Evolutionary conservation across 2,113 vertebrate species (phyloP).

Genomic region (Leuciscus idus): DNA sequence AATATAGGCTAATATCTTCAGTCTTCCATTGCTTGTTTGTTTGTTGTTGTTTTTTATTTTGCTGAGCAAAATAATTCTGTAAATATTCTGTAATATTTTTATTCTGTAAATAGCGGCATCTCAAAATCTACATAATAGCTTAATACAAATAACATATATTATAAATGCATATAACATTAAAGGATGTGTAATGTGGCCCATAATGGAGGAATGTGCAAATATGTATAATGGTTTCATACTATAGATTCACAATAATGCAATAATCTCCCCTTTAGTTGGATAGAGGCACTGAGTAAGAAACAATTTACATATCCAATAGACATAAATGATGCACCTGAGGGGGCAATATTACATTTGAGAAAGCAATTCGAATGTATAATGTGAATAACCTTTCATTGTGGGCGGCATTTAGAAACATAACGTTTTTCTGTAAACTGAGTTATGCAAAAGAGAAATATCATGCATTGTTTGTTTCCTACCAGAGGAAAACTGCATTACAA

Average conservation of each 20-base stretch:
- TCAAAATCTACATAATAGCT: background rate
- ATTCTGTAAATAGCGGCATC: background rate
- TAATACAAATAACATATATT: background rate
- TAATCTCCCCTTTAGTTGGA: slow-evolving; percentile 40
- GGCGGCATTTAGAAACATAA: slow-evolving; percentile 48
- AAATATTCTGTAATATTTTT: background rate
- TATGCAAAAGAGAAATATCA: slow-evolving; percentile 56
- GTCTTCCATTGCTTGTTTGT: background rate
- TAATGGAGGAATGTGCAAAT: background rate
- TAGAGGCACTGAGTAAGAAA: slow-evolving; percentile 11
- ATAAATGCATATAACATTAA: background rate
- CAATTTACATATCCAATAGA: slow-evolving; percentile 49
- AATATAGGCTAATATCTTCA: background rate
- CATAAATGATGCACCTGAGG: slow-evolving; percentile 52
- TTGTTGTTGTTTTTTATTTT: background rate
- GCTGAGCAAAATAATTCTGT: background rate
- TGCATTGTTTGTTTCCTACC: slow-evolving; percentile 38
- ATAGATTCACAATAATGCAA: slow-evolving; percentile 40
- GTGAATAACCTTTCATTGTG: slow-evolving; percentile 48
- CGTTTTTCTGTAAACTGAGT: slow-evolving; percentile 51
- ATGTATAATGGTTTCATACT: slow-evolving; percentile 18
- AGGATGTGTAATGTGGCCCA: background rate
- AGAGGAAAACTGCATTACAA: slow-evolving; percentile 20
- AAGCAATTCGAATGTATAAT: slow-evolving; percentile 54
- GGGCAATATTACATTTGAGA: slow-evolving; percentile 50